Evolutionary conservation across 2,797 vertebrate species (phyloP), one percentile per base, ranked within the genome.

Genomic region (Eleutherodactylus coqui): DNA sequence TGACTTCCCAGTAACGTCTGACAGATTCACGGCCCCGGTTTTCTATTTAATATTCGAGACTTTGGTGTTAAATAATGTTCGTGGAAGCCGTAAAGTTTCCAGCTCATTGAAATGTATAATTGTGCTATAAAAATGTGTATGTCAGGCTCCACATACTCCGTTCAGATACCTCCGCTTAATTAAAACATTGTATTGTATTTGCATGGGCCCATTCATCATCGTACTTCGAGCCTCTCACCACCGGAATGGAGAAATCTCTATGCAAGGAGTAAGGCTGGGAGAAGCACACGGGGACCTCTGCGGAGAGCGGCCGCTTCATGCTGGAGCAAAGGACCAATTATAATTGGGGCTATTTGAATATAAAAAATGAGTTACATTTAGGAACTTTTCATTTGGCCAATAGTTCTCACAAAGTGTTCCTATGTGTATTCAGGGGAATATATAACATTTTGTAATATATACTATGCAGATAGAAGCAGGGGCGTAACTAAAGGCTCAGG

Each of bases 21-120:
- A 47, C 60, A 43, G 41, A 45, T 47, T 81, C 49, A 49, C 43
- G 53, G 38, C 45, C 24, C 19, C 1, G 36, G 8, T 49, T 64
- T 21, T 79, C 38, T 29, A 45, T 62, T 70, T 82, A 82, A 38
- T 70, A 82, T 72, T 83, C 51, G n/a, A 73, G 27, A 75, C 69
- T 58, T 75, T 58, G 36, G 62, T 60, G 69, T 72, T 83, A 83
- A 55, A 82, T 73, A 27, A 41, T 83, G 58, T 67, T 73, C 47
- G 55, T 58, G 51, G 36, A 58, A 83, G 79, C 79, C 45, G 51
- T 60, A 73, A 72, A 72, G 41, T 58, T 73, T 83, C 49, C 69
- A 10, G 81, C 80, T 82, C 80, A 73, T 32, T 70, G 67, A 72
- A 82, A 82, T 73, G 67, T 27, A 45, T 73, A 83, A 70, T 82